Percentiles rank a stretch among this genome's conserved stretches.
Evolutionary conservation across 2,888 invertebrate species (phyloP).

Genomic region (Zygogramma bicolorata): DNA sequence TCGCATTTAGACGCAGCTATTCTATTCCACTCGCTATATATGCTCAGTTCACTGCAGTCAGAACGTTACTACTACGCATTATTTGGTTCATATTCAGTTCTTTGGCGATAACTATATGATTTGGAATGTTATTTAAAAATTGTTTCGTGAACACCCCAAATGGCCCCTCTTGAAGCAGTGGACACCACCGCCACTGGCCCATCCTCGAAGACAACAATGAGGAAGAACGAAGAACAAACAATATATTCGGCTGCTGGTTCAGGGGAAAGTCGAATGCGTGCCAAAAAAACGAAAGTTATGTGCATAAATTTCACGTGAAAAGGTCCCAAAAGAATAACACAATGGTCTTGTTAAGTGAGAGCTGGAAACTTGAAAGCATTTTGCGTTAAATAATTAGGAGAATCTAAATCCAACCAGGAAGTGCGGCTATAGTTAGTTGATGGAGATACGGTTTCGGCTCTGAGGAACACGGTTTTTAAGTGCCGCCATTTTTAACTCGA

Average conservation of each 20-base stretch:
- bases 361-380: slow-evolving; percentile 8
- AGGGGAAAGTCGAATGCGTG: slow-evolving; percentile 16
- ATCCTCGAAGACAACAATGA: slow-evolving; percentile 7
- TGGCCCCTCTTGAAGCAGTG: no score
- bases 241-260: slow-evolving; percentile 14
- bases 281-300: slow-evolving; percentile 26
- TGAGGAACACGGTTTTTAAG: no score
- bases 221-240: slow-evolving; percentile 21
- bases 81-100: no score
- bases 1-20: no score
- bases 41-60: no score
- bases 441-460: not conserved
- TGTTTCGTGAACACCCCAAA: no score
- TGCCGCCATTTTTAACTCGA: no score
- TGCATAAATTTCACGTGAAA: slow-evolving; percentile 26
- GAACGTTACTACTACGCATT: no score
- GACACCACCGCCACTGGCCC: not conserved
- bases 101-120: no score
- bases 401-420: not conserved
- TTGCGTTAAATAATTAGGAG: not conserved
- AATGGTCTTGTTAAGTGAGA: slow-evolving; percentile 24
- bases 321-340: slow-evolving; percentile 15
- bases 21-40: no score
- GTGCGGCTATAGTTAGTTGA: not conserved
- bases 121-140: no score